A percentile compares a stretch with the other conserved stretches of the same genome.
Evolutionary conservation across 2,797 vertebrate genomes (phyloP).

Genomic region (Crenuchus spilurus): DNA sequence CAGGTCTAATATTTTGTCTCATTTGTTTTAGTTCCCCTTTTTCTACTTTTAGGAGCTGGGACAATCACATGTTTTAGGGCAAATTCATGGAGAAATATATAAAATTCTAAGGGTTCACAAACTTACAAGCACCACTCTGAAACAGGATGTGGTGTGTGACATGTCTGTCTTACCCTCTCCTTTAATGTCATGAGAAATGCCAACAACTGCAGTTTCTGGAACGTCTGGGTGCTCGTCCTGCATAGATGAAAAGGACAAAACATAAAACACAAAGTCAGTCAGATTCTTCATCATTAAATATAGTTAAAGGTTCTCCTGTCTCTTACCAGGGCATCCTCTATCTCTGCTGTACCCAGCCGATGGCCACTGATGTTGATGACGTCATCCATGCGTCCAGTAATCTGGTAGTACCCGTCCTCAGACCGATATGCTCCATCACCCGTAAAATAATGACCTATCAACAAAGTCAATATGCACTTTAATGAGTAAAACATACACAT

Average conservation of each 20-base stretch:
- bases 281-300: background rate
- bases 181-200: conserved; percentile 89
- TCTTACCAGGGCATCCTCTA: conserved; percentile 88
- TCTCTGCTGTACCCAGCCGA: conserved; percentile 92
- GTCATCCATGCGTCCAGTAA: conserved; percentile 93
- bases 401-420: conserved; percentile 89
- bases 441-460: conserved; percentile 90
- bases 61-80: too few species aligned
- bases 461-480: background rate
- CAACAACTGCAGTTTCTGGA: conserved; percentile 91
- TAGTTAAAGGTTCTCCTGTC: background rate
- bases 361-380: conserved; percentile 96
- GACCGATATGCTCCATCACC: conserved; percentile 90
- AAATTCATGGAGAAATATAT: too few species aligned
- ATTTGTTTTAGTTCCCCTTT: too few species aligned
- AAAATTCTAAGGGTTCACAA: too few species aligned
- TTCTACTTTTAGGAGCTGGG: too few species aligned
- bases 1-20: too few species aligned
- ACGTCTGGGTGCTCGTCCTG: conserved; percentile 88
- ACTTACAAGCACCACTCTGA: too few species aligned
- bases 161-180: conserved; percentile 86
- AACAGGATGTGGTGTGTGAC: background rate
- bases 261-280: background rate
- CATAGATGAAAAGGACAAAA: conserved; percentile 32
- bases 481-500: too few species aligned